Evolutionary conservation across 2,797 vertebrate species (phyloP), one percentile per base, ranked within the genome.

Genomic region (Manis javanica): DNA sequence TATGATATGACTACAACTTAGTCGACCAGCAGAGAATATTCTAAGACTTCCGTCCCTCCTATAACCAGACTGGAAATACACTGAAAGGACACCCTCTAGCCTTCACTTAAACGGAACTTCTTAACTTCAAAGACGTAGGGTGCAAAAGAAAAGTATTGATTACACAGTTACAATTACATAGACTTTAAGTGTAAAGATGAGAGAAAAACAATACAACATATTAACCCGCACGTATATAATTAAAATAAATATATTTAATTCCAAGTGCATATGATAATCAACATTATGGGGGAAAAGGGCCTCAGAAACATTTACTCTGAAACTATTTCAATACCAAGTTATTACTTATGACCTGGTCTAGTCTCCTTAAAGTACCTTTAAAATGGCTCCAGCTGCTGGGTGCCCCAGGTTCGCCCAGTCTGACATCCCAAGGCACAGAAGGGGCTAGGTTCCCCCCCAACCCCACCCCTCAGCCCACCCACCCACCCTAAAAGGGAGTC

Each of bases 221-320:
- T n/a, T 66, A 78, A 79, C 55, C 74, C 95, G 61, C 95, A 94
- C 79, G 90, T 39, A 84, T 19, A 83, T 55, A 91, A 93, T 91
- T 92, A 96, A 97, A 98, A 97, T 96, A 97, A 97, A 97, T 96
- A 97, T 87, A 96, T 94, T 96, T 93, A 95, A 95, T 92, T 93
- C 87, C 96, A 95, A 97, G 90, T 89, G 83, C 92, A 91, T 93
- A 46, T 94, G 89, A 37, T 69, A 86, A 78, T 92, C 95, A 94
- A 79, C 55, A 71, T 23, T 53, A n/a, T 14, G 82, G 87, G 77
- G 90, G 49, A 63, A 49, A 19, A 39, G 66, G 39, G 68, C 69
- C 72, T 83, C 68, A 53, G 92, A 94, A 96, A 95, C 79, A 13
- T 72, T 85, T 75, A 86, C 14, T 78, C 59, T 95, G 78, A 87